Conservation (phyloP, 2,888 invertebrate genomes). For the Muschampia plurimacula region DNA sequence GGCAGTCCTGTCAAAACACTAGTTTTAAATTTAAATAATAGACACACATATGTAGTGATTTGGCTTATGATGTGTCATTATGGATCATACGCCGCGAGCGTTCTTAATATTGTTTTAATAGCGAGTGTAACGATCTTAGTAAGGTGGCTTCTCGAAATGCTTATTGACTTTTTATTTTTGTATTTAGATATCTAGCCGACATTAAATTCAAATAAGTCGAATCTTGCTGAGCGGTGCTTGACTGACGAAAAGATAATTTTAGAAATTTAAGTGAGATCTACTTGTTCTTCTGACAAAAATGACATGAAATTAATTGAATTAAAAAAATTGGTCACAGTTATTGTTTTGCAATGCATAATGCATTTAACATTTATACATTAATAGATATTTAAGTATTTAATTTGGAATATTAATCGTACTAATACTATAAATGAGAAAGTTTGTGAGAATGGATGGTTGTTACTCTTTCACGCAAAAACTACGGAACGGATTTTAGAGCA, state of each 20-base stretch:
- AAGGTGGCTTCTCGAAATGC: constrained; percentile 31
- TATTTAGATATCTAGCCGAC: constrained; percentile 26
- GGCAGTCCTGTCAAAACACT: constrained; percentile 29
- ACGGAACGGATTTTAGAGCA: no score
- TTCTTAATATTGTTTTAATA: constrained; percentile 53
- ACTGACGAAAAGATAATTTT: neutral
- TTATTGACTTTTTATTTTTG: constrained; percentile 28
- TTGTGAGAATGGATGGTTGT: no score
- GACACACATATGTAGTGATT: constrained; percentile 39
- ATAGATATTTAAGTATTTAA: no score
- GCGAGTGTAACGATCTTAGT: constrained; percentile 40
- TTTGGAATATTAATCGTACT: no score
- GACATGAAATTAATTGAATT: no score
- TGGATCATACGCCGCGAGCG: constrained; percentile 45
- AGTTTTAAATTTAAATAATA: constrained; percentile 38
- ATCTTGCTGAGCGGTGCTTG: constrained; percentile 1
- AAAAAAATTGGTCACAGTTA: no score
- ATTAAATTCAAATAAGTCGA: constrained; percentile 23
- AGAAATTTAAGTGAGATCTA: neutral
- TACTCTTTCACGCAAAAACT: no score
- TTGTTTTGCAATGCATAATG: no score
- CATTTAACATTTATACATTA: no score
- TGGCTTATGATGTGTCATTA: constrained; percentile 45
- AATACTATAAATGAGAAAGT: no score
- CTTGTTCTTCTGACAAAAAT: no score